These are phyloP conservation scores for Hypotaenidia okinawae DNA, from an alignment of 2,797 vertebrate genomes.

Conservation along the genomic window DNA sequence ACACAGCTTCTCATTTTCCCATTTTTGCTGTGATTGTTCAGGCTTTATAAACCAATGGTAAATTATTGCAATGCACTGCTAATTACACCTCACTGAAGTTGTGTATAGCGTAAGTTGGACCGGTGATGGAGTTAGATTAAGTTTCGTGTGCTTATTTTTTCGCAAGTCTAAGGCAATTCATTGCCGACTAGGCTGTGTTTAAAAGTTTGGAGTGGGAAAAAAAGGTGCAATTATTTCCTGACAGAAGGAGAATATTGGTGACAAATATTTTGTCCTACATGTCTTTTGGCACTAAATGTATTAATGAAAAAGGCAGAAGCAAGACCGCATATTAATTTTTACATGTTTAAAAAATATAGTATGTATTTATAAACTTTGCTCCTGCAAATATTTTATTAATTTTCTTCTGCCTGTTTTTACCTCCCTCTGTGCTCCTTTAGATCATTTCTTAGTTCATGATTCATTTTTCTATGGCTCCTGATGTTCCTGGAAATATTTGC, in stretches of 20 bases:
- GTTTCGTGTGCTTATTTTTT: conserved; percentile 71
- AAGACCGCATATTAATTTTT: neutral
- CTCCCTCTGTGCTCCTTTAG: neutral
- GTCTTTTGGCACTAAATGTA: neutral
- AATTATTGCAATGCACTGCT: conserved; percentile 71
- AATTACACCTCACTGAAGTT: conserved; percentile 72
- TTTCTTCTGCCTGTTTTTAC: neutral
- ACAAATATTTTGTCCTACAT: neutral
- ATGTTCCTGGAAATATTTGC: neutral
- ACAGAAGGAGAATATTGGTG: neutral
- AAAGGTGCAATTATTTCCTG: neutral
- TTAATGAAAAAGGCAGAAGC: neutral
- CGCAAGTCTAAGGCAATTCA: conserved; percentile 37
- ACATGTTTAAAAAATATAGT: neutral
- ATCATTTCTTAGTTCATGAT: neutral
- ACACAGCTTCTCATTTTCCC: conserved; percentile 46
- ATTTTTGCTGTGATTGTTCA: conserved; percentile 60
- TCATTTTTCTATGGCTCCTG: neutral
- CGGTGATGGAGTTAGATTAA: conserved; percentile 57
- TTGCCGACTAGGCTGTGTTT: conserved; percentile 39
- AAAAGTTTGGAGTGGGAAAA: conserved; percentile 18
- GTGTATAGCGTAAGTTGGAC: conserved; percentile 62
- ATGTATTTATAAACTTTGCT: neutral
- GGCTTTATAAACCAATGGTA: conserved; percentile 74
- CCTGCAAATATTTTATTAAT: neutral